Evolutionary conservation across 2,797 vertebrate genomes (phyloP).

Genomic region (Loriculus beryllinus): DNA sequence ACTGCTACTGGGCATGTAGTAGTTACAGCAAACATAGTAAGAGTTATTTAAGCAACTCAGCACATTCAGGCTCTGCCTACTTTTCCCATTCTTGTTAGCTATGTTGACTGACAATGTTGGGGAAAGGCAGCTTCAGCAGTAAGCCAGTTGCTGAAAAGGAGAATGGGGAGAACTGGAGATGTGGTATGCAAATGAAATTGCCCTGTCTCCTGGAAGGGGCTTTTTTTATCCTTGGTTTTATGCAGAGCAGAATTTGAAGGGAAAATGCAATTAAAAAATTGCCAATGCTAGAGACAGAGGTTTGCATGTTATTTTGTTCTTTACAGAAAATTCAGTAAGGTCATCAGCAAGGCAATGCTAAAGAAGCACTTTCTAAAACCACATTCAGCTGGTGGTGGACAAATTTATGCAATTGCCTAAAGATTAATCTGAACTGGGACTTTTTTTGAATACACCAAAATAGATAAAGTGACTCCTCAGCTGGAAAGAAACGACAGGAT

Average conservation of each 20-base stretch:
- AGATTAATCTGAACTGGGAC: not conserved
- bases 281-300: not conserved
- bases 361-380: not conserved
- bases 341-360: not conserved
- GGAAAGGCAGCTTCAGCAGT: not conserved
- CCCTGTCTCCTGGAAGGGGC: not conserved
- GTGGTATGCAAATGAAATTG: not conserved
- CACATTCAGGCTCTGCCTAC: not conserved
- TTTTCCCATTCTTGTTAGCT: not conserved
- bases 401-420: not conserved
- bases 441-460: not conserved
- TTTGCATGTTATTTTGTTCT: not conserved
- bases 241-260: not conserved
- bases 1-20: not conserved
- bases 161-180: not conserved
- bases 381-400: not conserved
- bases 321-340: not conserved
- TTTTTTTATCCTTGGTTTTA: not conserved
- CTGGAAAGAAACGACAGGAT: not conserved
- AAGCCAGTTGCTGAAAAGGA: not conserved
- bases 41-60: not conserved
- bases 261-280: not conserved
- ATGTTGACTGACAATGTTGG: not conserved
- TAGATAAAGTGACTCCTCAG: not conserved
- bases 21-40: not conserved